Conservation (phyloP, 2,113 vertebrate genomes). For the Zapornia atra region DNA sequence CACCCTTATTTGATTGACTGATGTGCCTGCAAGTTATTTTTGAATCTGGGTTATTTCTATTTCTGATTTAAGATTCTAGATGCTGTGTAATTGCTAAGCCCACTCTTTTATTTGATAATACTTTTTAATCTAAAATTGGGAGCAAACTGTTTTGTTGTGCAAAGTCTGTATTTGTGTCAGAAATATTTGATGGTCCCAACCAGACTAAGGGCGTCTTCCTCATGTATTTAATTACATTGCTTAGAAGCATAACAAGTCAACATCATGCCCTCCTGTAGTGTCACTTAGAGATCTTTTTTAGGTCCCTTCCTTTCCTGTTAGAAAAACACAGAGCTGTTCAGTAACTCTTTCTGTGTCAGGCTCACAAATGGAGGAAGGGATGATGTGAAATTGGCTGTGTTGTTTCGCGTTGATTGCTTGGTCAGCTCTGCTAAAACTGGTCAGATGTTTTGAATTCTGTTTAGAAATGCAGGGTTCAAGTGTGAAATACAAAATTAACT, state of each 20-base stretch:
- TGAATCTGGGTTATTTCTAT: slow-evolving; percentile 71
- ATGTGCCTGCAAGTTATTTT: slow-evolving; percentile 73
- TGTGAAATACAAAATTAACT: background rate
- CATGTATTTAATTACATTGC: slow-evolving; percentile 57
- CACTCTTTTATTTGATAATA: slow-evolving; percentile 61
- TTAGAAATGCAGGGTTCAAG: background rate
- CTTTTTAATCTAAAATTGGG: slow-evolving; percentile 39
- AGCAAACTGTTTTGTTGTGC: slow-evolving; percentile 32
- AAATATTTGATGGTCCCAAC: slow-evolving; percentile 57
- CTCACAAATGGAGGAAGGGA: background rate
- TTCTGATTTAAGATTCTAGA: slow-evolving; percentile 60
- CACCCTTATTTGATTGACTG: slow-evolving; percentile 71
- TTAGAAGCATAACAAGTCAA: slow-evolving; percentile 36
- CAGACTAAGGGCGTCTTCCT: slow-evolving; percentile 39
- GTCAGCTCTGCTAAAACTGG: background rate
- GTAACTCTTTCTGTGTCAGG: background rate
- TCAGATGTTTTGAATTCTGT: background rate
- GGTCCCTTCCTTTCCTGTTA: background rate
- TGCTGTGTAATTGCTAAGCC: slow-evolving; percentile 37
- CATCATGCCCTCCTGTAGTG: slow-evolving; percentile 13
- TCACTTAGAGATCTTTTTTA: slow-evolving; percentile 28
- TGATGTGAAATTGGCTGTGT: background rate
- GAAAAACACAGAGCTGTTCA: background rate
- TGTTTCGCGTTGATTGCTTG: background rate
- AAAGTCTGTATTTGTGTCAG: slow-evolving; percentile 37